Evolutionary conservation across 2,888 invertebrate species (phyloP).

Genomic region (Phyllotreta cruciferae): DNA sequence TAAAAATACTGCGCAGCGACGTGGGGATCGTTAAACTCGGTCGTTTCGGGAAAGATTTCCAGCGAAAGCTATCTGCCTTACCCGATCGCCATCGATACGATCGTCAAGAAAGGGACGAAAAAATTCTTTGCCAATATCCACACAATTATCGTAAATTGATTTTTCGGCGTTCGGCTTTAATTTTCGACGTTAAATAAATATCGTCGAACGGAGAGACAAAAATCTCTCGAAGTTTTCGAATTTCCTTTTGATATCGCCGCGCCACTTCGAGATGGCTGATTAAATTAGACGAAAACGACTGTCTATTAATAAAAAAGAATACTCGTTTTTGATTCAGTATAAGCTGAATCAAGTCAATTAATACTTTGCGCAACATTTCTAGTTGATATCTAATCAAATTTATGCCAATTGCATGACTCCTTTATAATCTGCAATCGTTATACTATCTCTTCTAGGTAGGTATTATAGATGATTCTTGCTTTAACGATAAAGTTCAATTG

Average conservation of each 20-base stretch:
- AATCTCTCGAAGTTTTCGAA: slow-evolving; percentile 4
- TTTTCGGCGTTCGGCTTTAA: slow-evolving; percentile 55
- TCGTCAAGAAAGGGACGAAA: slow-evolving; percentile 33
- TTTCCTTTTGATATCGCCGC: slow-evolving; percentile 12
- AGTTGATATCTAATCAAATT: too few species aligned
- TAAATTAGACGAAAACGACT: too few species aligned
- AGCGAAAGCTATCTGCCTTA: slow-evolving; percentile 40
- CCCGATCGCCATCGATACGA: slow-evolving; percentile 47
- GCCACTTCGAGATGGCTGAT: background rate
- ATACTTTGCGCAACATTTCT: too few species aligned
- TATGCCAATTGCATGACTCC: too few species aligned
- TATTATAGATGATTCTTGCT: too few species aligned
- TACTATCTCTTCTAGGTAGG: too few species aligned
- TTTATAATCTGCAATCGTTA: too few species aligned
- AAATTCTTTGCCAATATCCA: slow-evolving; percentile 47
- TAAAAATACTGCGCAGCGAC: background rate
- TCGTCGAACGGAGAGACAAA: slow-evolving; percentile 1
- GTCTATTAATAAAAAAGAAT: too few species aligned
- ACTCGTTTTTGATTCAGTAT: too few species aligned
- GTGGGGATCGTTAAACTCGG: background rate
- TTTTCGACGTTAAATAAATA: slow-evolving; percentile 40
- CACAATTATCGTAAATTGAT: slow-evolving; percentile 57
- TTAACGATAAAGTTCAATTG: too few species aligned
- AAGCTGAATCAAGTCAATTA: too few species aligned
- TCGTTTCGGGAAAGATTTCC: slow-evolving; percentile 43